These are phyloP conservation scores for Carlito syrichta DNA, from an alignment of 2,113 vertebrate species.

Conservation along the genomic window DNA sequence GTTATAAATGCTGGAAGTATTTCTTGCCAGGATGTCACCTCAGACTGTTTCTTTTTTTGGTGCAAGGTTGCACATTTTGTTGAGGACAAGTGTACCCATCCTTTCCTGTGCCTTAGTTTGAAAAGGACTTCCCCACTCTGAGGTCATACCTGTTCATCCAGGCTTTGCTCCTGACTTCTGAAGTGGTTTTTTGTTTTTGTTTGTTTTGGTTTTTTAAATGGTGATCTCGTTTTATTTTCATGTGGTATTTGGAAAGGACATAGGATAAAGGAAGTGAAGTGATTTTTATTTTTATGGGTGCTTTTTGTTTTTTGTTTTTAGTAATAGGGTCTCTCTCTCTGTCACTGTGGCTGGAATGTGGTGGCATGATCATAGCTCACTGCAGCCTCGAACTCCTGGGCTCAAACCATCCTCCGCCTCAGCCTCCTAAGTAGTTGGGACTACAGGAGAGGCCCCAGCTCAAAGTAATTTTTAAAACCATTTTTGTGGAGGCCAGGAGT, in stretches of 20 bases:
- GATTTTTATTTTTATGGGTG: too few relatives aligned
- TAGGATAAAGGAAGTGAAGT: neutral
- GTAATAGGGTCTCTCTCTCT: neutral
- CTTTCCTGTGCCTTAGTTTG: neutral
- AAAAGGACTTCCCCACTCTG: fast-evolving
- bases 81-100: neutral
- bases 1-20: neutral
- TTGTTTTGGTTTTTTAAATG: too few relatives aligned
- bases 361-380: neutral
- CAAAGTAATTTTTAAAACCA: neutral
- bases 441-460: neutral
- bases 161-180: neutral
- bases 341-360: neutral
- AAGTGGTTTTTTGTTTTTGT: neutral
- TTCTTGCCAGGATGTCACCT: too few relatives aligned
- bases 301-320: neutral
- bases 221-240: neutral
- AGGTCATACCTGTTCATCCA: fast-evolving
- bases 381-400: neutral
- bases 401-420: neutral
- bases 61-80: neutral
- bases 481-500: too few relatives aligned
- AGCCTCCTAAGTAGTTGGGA: neutral
- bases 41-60: neutral
- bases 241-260: neutral